phyloP scores from a whole-genome alignment of 2,113 vertebrate genomes.

The Brachypodius melanocephalos region DNA sequence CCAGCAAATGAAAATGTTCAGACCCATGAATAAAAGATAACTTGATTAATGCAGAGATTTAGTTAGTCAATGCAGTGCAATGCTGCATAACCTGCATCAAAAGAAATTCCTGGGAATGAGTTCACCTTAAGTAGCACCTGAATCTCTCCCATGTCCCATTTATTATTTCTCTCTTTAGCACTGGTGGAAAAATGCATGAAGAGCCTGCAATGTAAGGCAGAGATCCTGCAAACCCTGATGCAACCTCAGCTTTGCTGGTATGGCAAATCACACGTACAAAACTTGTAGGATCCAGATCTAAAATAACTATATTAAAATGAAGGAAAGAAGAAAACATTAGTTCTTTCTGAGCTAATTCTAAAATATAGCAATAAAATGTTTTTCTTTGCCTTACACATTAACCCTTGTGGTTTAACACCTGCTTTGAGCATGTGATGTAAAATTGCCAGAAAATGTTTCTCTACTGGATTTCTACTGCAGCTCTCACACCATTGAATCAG shows the following conservation, averaged over 20 bases:
- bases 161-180: not conserved
- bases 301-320: not conserved
- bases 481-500: not conserved
- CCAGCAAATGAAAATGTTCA: not conserved
- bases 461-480: not conserved
- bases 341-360: not conserved
- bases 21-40: constrained; percentile 22
- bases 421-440: not conserved
- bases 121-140: not conserved
- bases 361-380: not conserved
- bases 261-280: not conserved
- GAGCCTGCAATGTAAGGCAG: not conserved
- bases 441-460: not conserved
- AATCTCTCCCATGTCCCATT: not conserved
- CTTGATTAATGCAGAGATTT: not conserved
- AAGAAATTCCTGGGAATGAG: not conserved
- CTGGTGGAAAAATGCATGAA: not conserved
- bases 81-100: not conserved
- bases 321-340: not conserved
- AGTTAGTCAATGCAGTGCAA: not conserved
- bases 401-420: not conserved
- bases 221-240: not conserved
- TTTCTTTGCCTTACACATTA: not conserved
- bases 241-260: not conserved
- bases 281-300: not conserved